Evolutionary conservation across 92 coral and sea anemone genomes (phyloP).

Genomic region (Nematostella vectensis): DNA sequence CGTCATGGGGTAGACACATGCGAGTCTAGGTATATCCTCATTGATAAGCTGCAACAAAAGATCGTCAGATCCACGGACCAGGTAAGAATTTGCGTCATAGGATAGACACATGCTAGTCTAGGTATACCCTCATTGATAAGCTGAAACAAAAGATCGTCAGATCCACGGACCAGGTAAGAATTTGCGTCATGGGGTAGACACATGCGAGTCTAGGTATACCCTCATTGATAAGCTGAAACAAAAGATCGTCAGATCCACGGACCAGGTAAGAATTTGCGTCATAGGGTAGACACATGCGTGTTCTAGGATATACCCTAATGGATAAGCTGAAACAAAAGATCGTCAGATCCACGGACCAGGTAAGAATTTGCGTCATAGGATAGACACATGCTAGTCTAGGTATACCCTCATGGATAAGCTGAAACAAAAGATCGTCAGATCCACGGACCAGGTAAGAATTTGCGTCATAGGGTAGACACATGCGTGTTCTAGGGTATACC

Average conservation of each 20-base stretch:
- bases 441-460: constrained; percentile 67
- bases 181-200: too few relatives aligned
- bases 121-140: too few relatives aligned
- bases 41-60: constrained; percentile 54
- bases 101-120: too few relatives aligned
- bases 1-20: too few relatives aligned
- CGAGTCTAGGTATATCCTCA: constrained; percentile 4
- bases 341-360: constrained; percentile 57
- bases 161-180: constrained; percentile 58
- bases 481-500: too few relatives aligned
- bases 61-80: constrained; percentile 55
- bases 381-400: background rate
- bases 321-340: constrained; percentile 57
- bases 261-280: constrained; percentile 71
- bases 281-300: too few relatives aligned
- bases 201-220: background rate
- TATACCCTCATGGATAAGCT: constrained; percentile 37
- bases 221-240: constrained; percentile 56
- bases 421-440: constrained; percentile 51
- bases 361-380: constrained; percentile 7
- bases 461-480: too few relatives aligned
- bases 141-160: constrained; percentile 57
- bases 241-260: constrained; percentile 49
- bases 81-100: too few relatives aligned
- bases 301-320: too few relatives aligned